Evolutionary conservation across 2,888 invertebrate species (phyloP).

Genomic region (Tenthredo notha): DNA sequence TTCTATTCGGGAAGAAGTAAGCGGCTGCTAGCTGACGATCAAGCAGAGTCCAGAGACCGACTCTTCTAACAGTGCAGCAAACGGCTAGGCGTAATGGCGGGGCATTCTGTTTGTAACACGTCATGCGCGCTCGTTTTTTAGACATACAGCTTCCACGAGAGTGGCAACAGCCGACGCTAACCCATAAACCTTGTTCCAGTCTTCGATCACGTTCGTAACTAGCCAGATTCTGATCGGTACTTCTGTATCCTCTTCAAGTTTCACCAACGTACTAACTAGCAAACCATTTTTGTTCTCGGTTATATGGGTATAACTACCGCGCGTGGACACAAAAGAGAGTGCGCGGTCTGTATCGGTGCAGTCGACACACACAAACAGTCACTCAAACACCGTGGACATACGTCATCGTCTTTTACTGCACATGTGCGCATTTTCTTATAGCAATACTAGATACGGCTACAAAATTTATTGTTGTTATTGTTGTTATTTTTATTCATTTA

Average conservation of each 20-base stretch:
- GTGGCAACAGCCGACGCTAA: background rate
- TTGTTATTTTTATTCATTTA: background rate
- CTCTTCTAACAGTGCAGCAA: conserved; percentile 2
- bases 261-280: background rate
- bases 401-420: background rate
- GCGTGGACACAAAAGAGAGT: background rate
- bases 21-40: background rate
- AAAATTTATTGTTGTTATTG: background rate
- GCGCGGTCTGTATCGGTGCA: background rate
- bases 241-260: background rate
- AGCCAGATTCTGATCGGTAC: conserved; percentile 10
- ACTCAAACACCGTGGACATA: background rate
- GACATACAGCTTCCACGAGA: conserved; percentile 2
- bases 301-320: background rate
- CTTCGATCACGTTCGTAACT: conserved; percentile 2
- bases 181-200: conserved; percentile 39
- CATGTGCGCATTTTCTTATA: background rate
- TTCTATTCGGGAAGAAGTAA: background rate
- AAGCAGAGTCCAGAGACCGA: conserved; percentile 10
- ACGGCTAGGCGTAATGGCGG: conserved; percentile 16
- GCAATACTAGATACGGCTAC: background rate
- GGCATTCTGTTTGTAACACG: conserved; percentile 27
- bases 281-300: background rate
- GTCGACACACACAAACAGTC: background rate
- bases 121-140: conserved; percentile 32